Percentiles rank a stretch among this genome's conserved stretches.
phyloP scores from a whole-genome alignment of 2,797 vertebrate species.

The Mareca penelope region DNA sequence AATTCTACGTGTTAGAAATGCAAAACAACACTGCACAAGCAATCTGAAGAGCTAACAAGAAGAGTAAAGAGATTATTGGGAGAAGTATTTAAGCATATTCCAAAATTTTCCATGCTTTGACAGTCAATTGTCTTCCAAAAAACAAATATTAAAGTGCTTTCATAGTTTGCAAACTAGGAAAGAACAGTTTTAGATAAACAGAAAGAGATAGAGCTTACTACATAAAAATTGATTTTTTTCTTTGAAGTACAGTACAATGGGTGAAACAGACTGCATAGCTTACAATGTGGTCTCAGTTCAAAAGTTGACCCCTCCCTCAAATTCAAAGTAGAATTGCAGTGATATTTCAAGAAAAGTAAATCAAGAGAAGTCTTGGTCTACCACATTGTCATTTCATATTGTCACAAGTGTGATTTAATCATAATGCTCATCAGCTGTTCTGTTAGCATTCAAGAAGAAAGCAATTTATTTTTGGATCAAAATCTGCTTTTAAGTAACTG shows the following conservation, averaged over 20 bases:
- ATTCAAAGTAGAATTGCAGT: neutral
- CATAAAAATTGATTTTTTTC: neutral
- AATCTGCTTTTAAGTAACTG: neutral
- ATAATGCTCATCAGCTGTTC: neutral
- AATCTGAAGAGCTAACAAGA: neutral
- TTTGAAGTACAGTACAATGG: neutral
- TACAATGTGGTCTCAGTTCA: neutral
- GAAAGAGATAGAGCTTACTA: neutral
- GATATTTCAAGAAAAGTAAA: neutral
- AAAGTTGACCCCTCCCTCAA: neutral
- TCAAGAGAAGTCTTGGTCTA: neutral
- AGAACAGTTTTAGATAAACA: neutral
- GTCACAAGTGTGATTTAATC: neutral
- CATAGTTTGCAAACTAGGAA: neutral
- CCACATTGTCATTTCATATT: neutral
- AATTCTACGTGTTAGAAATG: neutral
- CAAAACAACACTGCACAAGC: neutral
- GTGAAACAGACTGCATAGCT: rapidly evolving
- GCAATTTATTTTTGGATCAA: neutral
- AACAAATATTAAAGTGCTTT: neutral
- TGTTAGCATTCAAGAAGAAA: neutral
- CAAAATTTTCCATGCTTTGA: neutral
- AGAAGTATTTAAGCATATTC: neutral
- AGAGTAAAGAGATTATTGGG: neutral
- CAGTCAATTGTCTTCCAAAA: neutral